Percentiles rank a stretch among this genome's conserved stretches.
Evolutionary conservation across 2,797 vertebrate species (phyloP).

Genomic region (Gallinago nigripennis): DNA sequence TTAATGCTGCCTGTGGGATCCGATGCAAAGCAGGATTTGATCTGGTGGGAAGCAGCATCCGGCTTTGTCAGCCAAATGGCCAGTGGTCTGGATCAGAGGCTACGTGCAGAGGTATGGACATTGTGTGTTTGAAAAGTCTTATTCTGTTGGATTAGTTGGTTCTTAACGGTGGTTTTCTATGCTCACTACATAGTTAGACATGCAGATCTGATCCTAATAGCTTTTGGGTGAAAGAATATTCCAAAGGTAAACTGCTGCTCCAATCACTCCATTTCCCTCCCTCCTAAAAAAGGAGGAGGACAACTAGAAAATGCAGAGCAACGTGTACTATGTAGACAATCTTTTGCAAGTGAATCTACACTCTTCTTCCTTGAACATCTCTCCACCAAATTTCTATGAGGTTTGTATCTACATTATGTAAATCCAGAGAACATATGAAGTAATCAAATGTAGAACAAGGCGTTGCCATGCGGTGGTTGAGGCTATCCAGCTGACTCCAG

Average conservation of each 20-base stretch:
- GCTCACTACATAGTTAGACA: background rate
- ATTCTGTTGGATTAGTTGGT: background rate
- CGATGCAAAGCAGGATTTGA: constrained; percentile 90
- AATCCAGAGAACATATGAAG: background rate
- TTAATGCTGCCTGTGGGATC: constrained; percentile 92
- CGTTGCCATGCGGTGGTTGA: background rate
- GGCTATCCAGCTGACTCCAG: background rate
- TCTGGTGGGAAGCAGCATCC: constrained; percentile 89
- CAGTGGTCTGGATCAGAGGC: constrained; percentile 90
- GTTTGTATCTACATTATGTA: background rate
- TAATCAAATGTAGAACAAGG: background rate
- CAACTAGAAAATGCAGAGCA: background rate
- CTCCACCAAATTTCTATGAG: background rate
- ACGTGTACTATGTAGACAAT: background rate
- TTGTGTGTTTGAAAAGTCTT: background rate
- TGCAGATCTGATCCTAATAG: background rate
- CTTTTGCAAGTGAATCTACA: background rate
- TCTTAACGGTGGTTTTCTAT: background rate
- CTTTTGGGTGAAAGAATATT: background rate
- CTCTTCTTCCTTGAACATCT: background rate
- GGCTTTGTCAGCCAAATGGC: constrained; percentile 90
- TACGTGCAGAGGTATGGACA: constrained; percentile 86
- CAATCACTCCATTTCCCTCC: background rate
- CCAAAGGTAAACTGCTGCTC: background rate
- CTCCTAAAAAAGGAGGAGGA: background rate